Percentiles rank a stretch among this genome's conserved stretches.
phyloP scores from a whole-genome alignment of 2,113 vertebrate genomes.

The Synodontis membranacea region DNA sequence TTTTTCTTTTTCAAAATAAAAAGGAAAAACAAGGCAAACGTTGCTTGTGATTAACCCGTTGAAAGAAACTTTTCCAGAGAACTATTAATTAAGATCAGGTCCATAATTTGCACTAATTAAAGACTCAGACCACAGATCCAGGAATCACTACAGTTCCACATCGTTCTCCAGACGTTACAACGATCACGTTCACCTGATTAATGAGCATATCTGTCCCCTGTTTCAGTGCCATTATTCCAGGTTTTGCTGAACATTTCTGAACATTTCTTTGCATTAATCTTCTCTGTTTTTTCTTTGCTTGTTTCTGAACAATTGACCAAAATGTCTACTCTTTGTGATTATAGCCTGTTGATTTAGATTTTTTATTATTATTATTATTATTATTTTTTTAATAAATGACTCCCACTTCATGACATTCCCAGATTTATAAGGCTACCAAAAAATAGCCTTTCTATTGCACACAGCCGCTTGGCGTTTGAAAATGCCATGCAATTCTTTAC shows the following conservation, averaged over 20 bases:
- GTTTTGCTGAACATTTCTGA: not conserved
- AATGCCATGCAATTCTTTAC: conserved; percentile 13
- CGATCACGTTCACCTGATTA: not conserved
- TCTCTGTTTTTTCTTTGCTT: not conserved
- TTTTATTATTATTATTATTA: too few species aligned
- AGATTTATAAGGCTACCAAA: not conserved
- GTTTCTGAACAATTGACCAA: not conserved
- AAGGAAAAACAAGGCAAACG: conserved; percentile 9
- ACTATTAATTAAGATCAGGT: conserved; percentile 35
- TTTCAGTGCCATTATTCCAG: not conserved
- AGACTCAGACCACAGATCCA: not conserved
- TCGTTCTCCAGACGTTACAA: not conserved
- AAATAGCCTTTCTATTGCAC: conserved; percentile 20
- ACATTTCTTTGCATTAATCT: not conserved
- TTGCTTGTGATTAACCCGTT: conserved; percentile 8
- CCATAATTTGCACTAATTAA: conserved; percentile 12
- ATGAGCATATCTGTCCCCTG: not conserved
- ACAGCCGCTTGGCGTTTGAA: not conserved
- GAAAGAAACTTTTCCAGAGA: conserved; percentile 14
- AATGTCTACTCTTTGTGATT: not conserved
- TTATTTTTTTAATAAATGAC: not conserved
- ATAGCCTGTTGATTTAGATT: not conserved
- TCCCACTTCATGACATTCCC: not conserved
- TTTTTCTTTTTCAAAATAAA: not conserved
- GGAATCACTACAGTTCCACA: not conserved